phyloP scores from a whole-genome alignment of 2,888 invertebrate species.

The Cosmia trapezina region DNA sequence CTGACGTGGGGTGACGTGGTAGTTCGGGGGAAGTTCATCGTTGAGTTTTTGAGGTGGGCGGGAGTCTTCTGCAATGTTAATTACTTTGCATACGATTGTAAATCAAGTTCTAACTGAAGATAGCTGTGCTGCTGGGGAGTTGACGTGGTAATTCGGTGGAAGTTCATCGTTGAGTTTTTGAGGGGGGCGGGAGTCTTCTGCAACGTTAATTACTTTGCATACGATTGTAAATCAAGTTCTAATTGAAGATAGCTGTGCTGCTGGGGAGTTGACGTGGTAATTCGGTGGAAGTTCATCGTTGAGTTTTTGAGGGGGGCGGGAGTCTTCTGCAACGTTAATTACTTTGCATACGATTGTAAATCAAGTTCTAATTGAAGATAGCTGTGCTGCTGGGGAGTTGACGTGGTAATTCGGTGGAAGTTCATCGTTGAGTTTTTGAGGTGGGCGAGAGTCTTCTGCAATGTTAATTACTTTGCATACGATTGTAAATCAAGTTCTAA shows the following conservation, averaged over 20 bases:
- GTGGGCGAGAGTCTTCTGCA: neutral
- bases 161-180: neutral
- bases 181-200: neutral
- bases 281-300: neutral
- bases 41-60: neutral
- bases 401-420: too few species aligned
- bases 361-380: neutral
- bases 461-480: neutral
- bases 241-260: neutral
- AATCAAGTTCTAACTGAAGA: neutral
- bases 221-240: neutral
- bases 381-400: neutral
- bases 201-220: neutral
- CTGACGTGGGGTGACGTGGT: constrained; percentile 21
- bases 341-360: neutral
- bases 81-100: neutral
- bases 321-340: neutral
- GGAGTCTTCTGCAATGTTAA: neutral
- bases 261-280: neutral
- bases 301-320: neutral
- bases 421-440: neutral
- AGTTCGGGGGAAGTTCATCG: neutral
- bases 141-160: neutral
- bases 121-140: neutral
- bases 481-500: neutral